Percentiles rank a stretch among this genome's conserved stretches.
phyloP scores from a whole-genome alignment of 2,113 vertebrate genomes.

The Ictalurus furcatus region DNA sequence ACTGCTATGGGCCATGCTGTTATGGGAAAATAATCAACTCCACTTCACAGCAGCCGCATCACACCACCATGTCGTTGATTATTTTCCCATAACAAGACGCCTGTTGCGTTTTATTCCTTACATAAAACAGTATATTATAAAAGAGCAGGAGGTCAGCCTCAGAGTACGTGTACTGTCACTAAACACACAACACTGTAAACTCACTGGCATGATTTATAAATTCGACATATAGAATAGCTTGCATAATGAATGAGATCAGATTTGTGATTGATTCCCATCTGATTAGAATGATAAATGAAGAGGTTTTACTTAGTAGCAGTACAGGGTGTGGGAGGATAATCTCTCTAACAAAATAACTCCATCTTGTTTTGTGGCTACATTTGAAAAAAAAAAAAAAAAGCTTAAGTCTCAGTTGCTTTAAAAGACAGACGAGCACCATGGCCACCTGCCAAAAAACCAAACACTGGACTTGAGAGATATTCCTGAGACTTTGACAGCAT shows the following conservation, averaged over 20 bases:
- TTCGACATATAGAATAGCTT: slow-evolving; percentile 31
- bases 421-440: slow-evolving; percentile 51
- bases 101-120: background rate
- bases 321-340: slow-evolving; percentile 53
- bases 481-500: slow-evolving; percentile 54
- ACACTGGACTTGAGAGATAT: slow-evolving; percentile 60
- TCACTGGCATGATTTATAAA: slow-evolving; percentile 32
- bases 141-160: background rate
- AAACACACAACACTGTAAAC: slow-evolving; percentile 24
- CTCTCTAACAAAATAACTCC: slow-evolving; percentile 52
- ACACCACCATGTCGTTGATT: background rate
- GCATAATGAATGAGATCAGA: slow-evolving; percentile 42
- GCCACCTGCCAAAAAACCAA: slow-evolving; percentile 58
- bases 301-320: slow-evolving; percentile 52
- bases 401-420: slow-evolving; percentile 52
- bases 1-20: background rate
- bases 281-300: slow-evolving; percentile 56
- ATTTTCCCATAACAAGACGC: background rate
- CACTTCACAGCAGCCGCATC: background rate
- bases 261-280: slow-evolving; percentile 48
- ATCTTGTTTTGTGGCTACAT: slow-evolving; percentile 62
- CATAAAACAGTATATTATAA: background rate
- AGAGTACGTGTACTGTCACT: background rate
- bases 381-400: slow-evolving; percentile 39
- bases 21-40: background rate